A percentile compares a stretch with the other conserved stretches of the same genome.
Conservation (phyloP, 1,140 invertebrate species). For the Hypothenemus hampei region DNA sequence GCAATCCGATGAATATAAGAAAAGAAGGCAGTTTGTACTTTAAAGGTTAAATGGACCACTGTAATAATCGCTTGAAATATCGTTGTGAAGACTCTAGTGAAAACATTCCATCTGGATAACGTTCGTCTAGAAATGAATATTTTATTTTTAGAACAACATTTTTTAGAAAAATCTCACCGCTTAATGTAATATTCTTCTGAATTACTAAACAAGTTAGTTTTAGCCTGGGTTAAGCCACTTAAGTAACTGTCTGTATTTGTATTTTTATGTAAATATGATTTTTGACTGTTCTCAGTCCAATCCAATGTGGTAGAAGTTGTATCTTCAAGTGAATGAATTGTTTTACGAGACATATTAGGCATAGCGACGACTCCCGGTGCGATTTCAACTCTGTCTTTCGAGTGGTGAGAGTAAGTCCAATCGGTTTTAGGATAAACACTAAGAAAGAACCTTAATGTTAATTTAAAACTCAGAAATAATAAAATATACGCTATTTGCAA, state of each 20-base stretch:
- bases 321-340: slow-evolving; percentile 40
- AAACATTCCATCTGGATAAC: slow-evolving; percentile 9
- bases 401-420: slow-evolving; percentile 71
- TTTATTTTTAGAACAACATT: not conserved
- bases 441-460: slow-evolving; percentile 17
- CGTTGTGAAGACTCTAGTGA: slow-evolving; percentile 15
- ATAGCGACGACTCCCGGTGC: slow-evolving; percentile 71
- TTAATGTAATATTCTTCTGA: slow-evolving; percentile 21
- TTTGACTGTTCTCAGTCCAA: too few species aligned
- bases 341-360: slow-evolving; percentile 75
- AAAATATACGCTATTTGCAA: too few species aligned
- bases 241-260: too few species aligned
- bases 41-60: slow-evolving; percentile 12
- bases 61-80: slow-evolving; percentile 22
- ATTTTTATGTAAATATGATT: too few species aligned
- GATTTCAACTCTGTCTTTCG: slow-evolving; percentile 69
- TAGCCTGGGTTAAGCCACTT: too few species aligned
- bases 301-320: not conserved
- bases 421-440: slow-evolving; percentile 77
- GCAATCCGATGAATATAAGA: slow-evolving; percentile 33
- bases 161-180: slow-evolving; percentile 2
- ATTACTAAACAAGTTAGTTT: too few species aligned
- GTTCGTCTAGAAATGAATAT: slow-evolving; percentile 7
- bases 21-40: slow-evolving; percentile 17
- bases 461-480: too few species aligned